A percentile compares a stretch with the other conserved stretches of the same genome.
Conservation (phyloP, 2,113 vertebrate genomes). For the Pithys albifrons region DNA sequence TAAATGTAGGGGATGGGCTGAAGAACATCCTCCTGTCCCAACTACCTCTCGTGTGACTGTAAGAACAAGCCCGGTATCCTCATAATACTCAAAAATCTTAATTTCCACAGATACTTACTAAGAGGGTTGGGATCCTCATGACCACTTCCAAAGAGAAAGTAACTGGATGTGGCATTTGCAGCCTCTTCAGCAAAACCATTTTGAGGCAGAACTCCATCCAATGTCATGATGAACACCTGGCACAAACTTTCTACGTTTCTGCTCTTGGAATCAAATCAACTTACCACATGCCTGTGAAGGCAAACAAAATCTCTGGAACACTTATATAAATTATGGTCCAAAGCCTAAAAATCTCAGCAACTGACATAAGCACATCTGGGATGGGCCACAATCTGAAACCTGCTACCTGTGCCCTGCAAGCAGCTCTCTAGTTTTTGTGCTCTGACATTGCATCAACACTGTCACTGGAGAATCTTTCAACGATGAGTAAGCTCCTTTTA, state of each 20-base stretch:
- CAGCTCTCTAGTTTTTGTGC: background rate
- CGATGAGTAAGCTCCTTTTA: slow-evolving; percentile 28
- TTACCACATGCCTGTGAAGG: background rate
- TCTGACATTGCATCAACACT: background rate
- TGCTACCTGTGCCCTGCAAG: background rate
- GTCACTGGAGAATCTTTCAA: background rate
- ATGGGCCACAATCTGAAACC: background rate
- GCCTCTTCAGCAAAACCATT: background rate
- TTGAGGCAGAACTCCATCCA: background rate
- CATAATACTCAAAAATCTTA: background rate
- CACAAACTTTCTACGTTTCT: background rate
- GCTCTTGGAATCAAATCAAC: background rate
- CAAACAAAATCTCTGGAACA: background rate
- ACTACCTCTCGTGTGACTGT: background rate
- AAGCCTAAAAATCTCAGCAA: background rate
- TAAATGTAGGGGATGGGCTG: background rate
- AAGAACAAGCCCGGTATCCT: background rate
- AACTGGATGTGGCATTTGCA: background rate
- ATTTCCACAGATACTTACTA: background rate
- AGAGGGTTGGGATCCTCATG: background rate
- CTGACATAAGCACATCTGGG: background rate
- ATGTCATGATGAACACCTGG: background rate
- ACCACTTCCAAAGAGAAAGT: background rate
- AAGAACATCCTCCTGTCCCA: background rate
- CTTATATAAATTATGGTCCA: background rate